phyloP scores from a whole-genome alignment of 1,140 invertebrate species.

The Triops cancriformis region DNA sequence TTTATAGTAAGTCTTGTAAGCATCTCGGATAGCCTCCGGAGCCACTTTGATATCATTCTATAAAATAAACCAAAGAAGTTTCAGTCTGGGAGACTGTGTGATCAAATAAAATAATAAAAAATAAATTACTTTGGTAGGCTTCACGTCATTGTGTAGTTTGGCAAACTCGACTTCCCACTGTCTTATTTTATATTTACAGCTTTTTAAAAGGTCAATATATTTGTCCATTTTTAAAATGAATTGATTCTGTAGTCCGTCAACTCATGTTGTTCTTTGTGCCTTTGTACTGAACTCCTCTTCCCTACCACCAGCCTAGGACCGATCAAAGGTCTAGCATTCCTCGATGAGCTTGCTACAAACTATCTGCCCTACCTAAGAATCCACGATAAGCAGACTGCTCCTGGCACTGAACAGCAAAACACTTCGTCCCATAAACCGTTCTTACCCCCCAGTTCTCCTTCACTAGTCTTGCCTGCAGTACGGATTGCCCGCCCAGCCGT shows the following conservation, averaged over 20 bases:
- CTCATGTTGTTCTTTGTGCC: neutral
- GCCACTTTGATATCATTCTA: slow-evolving; percentile 69
- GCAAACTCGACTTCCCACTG: slow-evolving; percentile 25
- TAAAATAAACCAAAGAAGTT: slow-evolving; percentile 33
- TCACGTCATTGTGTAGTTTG: slow-evolving; percentile 14
- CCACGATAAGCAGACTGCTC: no score
- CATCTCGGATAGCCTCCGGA: slow-evolving; percentile 55
- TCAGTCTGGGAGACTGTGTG: neutral
- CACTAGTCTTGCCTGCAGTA: neutral
- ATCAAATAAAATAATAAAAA: neutral
- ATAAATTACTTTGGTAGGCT: slow-evolving; percentile 24
- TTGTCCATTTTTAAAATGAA: neutral
- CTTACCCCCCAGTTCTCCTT: no score
- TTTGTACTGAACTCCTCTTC: neutral
- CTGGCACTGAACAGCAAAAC: no score
- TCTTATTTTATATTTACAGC: slow-evolving; percentile 19
- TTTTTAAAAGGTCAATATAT: slow-evolving; percentile 8
- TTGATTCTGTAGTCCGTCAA: neutral
- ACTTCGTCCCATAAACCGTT: no score
- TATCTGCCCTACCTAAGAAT: no score
- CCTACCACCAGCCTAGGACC: no score
- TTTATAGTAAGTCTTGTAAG: slow-evolving; percentile 71
- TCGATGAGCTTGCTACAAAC: no score
- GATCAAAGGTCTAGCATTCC: no score
- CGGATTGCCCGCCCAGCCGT: neutral